Evolutionary conservation across 2,113 vertebrate species (phyloP).

Genomic region (Sylvietta virens): DNA sequence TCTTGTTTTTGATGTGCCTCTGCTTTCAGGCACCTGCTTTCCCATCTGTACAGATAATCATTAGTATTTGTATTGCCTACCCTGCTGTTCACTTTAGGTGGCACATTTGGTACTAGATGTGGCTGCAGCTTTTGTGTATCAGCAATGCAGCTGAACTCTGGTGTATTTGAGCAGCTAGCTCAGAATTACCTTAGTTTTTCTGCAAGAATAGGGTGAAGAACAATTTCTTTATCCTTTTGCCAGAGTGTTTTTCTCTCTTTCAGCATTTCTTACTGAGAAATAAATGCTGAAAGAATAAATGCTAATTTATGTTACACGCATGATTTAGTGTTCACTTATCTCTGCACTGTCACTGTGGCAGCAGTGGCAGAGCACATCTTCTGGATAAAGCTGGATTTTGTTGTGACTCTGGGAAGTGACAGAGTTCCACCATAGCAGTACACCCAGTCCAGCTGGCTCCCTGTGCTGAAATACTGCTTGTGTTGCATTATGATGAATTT

Average conservation of each 20-base stretch:
- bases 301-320: not conserved
- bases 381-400: not conserved
- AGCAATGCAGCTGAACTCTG: not conserved
- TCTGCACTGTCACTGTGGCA: not conserved
- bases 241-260: not conserved
- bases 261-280: rapidly evolving
- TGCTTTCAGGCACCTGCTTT: not conserved
- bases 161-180: not conserved
- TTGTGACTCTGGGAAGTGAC: not conserved
- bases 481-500: not conserved
- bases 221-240: not conserved
- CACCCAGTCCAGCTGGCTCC: not conserved
- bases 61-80: not conserved
- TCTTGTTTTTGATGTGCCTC: not conserved
- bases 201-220: not conserved
- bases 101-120: not conserved
- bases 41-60: not conserved
- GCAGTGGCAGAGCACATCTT: not conserved
- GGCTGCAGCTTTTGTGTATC: not conserved
- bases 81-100: not conserved
- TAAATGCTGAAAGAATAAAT: no score
- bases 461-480: not conserved
- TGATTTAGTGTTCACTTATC: not conserved
- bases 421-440: not conserved
- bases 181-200: not conserved